A percentile compares a stretch with the other conserved stretches of the same genome.
These are phyloP conservation scores for Rallus limicola DNA, from an alignment of 2,113 vertebrate species.

Conservation along the genomic window DNA sequence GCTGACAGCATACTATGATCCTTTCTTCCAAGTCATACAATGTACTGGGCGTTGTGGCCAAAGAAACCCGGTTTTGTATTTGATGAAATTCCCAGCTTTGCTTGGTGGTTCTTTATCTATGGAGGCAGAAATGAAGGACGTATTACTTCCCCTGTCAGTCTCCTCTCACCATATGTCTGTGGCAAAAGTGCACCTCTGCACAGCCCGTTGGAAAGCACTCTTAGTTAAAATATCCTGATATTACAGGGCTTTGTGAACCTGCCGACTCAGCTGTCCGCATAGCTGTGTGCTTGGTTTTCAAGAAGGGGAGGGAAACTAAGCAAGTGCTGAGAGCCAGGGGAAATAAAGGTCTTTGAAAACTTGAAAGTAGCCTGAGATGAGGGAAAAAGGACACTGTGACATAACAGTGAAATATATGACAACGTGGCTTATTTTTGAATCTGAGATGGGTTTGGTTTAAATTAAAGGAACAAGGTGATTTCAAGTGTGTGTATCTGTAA, in stretches of 20 bases:
- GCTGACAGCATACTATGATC: constrained; percentile 19
- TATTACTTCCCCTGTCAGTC: neutral
- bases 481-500: neutral
- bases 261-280: neutral
- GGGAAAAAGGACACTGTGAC: neutral
- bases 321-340: neutral
- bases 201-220: neutral
- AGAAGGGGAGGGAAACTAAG: neutral
- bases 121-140: neutral
- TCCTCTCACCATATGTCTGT: neutral
- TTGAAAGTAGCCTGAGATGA: neutral
- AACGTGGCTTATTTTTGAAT: neutral
- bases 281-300: neutral
- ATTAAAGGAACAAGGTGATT: neutral
- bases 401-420: neutral
- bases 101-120: neutral
- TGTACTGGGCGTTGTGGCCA: constrained; percentile 31
- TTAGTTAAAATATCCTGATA: neutral
- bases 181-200: neutral
- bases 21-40: constrained; percentile 37
- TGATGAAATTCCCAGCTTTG: neutral
- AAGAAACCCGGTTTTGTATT: neutral
- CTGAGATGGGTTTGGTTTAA: neutral
- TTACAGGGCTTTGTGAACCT: neutral
- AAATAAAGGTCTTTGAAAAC: neutral